Conservation (phyloP, 2,888 invertebrate species). For the Drosophila melanosoma region DNA sequence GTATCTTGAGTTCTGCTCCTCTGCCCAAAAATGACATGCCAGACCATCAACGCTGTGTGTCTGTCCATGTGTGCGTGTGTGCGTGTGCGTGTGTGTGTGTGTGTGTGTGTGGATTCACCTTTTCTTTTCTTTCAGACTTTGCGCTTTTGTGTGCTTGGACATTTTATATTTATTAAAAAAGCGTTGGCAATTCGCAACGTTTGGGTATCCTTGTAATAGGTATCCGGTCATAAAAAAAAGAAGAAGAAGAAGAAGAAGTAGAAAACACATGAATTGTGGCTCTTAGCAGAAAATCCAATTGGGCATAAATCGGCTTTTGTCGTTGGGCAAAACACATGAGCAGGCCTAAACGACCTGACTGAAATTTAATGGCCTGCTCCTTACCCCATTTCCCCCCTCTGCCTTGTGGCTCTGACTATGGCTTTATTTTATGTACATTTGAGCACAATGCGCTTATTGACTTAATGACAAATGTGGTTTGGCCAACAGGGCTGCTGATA, state of each 20-base stretch:
- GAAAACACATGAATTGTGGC: constrained; percentile 75
- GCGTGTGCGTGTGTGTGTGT: neutral
- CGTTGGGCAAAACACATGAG: constrained; percentile 61
- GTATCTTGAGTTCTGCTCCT: constrained; percentile 4
- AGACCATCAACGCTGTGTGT: constrained; percentile 62
- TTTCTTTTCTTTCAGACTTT: constrained; percentile 42
- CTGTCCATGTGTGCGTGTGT: constrained; percentile 5
- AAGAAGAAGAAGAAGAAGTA: neutral
- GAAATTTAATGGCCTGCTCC: constrained; percentile 48
- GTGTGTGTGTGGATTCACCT: constrained; percentile 52
- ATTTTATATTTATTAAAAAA: constrained; percentile 80
- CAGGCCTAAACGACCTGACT: constrained; percentile 29
- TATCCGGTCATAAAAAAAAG: constrained; percentile 74
- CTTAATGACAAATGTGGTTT: constrained; percentile 77
- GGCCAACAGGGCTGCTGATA: constrained; percentile 57
- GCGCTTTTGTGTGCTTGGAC: constrained; percentile 43
- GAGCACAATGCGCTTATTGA: constrained; percentile 80
- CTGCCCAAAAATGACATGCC: constrained; percentile 50
- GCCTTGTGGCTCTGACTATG: constrained; percentile 16
- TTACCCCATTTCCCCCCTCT: neutral
- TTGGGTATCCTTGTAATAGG: constrained; percentile 62
- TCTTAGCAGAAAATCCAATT: constrained; percentile 81
- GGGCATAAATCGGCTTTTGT: constrained; percentile 80
- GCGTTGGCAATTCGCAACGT: constrained; percentile 50
- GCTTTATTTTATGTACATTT: constrained; percentile 79